Percentiles rank a stretch among this genome's conserved stretches.
These are phyloP conservation scores for Brevimyrus niger DNA, from an alignment of 2,113 vertebrate genomes.

Conservation along the genomic window DNA sequence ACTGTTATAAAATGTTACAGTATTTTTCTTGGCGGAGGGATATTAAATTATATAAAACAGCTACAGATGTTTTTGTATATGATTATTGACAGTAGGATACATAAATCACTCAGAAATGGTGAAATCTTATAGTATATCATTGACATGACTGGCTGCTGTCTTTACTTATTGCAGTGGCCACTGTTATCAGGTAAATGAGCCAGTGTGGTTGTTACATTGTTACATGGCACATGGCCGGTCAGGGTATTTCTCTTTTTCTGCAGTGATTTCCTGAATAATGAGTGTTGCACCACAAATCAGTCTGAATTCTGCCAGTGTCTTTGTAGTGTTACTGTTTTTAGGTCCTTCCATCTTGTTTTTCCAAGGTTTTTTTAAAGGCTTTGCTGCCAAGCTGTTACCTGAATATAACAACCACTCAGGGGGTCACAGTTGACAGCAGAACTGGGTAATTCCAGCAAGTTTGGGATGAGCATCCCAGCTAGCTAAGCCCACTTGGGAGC, in stretches of 20 bases:
- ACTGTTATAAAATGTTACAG: background rate
- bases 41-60: background rate
- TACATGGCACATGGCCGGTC: background rate
- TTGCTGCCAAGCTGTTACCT: background rate
- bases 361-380: background rate
- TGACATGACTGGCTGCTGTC: background rate
- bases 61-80: background rate
- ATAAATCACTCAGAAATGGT: background rate
- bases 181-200: background rate
- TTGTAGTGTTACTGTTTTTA: background rate
- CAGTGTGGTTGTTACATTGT: background rate
- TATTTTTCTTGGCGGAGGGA: background rate
- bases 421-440: background rate
- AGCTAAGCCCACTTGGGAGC: background rate
- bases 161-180: background rate
- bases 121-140: background rate
- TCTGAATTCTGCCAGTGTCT: background rate
- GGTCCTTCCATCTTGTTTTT: background rate
- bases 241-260: background rate
- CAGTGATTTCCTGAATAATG: background rate
- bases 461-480: background rate
- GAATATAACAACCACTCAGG: background rate
- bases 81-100: background rate
- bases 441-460: background rate
- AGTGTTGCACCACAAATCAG: background rate